Base-by-base conservation (phyloP, 2,113 vertebrate genomes). In the Oryzias celebensis region DNA sequence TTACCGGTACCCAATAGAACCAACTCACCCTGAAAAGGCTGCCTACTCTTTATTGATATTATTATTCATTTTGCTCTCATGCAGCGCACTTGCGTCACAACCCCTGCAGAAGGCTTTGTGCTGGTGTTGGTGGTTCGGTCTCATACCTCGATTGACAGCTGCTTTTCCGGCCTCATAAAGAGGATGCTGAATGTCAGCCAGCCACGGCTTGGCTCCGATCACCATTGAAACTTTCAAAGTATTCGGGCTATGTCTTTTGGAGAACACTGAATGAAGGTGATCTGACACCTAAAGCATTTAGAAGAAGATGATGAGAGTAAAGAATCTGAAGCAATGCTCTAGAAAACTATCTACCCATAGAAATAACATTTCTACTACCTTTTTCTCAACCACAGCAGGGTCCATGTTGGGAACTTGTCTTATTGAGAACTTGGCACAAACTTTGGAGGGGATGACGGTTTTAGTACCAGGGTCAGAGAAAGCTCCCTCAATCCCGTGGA, bases 371-470 rank as follows among this genome's bases (percentile, higher is more conserved):
- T 60, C 28, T 43, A 10, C 36, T 83, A 98, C 96, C 94, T 96
- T 94, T 58, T 89, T 90, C 75, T 95, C 91, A 58, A 97, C 93
- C 46, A 79, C 56, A 0, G 82, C 81, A 0, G 89, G 85, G 16
- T 94, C 89, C 96, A 96, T 96, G 73, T 95, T 26, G 3, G 95
- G 95, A 5, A 96, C 96, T 57, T 95, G 94, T 14, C 92, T 90
- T 55, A 98, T 96, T 23, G 97, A 99, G 85, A 98, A 98, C 62
- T 98, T 99, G 1, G 91, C 94, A 0, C 43, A 92, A 8, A 98
- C 96, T 75, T 93, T 94, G 75, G 93, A 90, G 0, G 96, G 96
- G 36, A 97, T 96, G 47, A 97, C 96, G 0, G 95, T 98, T 89
- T 98, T 98, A 14, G 91, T 85, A 61, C 94, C 94, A 0, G 89